Evolutionary conservation across 2,797 vertebrate species (phyloP), one percentile per base, ranked within the genome.

Genomic region (Scarus forsteni): DNA sequence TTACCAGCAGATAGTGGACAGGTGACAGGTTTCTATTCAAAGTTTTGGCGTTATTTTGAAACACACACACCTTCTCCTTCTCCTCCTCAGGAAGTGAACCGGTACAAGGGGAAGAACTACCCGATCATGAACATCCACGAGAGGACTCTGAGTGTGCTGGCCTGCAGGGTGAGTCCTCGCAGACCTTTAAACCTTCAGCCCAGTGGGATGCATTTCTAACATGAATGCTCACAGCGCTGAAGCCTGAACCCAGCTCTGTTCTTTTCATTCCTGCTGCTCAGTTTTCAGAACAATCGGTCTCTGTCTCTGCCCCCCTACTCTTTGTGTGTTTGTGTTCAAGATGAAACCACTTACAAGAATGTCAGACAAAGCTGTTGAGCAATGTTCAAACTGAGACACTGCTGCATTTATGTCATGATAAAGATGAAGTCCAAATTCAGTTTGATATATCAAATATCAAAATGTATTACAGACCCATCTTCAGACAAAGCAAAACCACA

Each of bases 71-170:
- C n/a, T n/a, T n/a, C n/a, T n/a, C n/a, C n/a, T n/a, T 7, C 1
- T 34, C 73, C n/a, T 73, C 76, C 81, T 49, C 73, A 99, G 98
- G 98, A 99, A 87, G 98, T 99, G 51, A 99, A 99, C 86, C 96
- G 94, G 45, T 99, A 99, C 94, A 99, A 99, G 80, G 96, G 97
- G 66, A 99, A 99, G 94, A 99, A 99, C 90, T 99, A 99, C 68
- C 98, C 98, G 12, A 99, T 99, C 89, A 99, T 99, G 98, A 99
- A 98, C 90, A 95, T 99, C 83, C 98, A 99, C 0, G 98, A 99
- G 91, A 94, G 98, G 77, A 99, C 98, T 0, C 95, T 99, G 79
- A 98, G 98, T 1, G 98, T 99, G 76, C 87, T 99, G 89, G 98
- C 98, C 56, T 99, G 98, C 81, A 93, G 97, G 92, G 98, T 99